A percentile compares a stretch with the other conserved stretches of the same genome.
Evolutionary conservation across 2,113 vertebrate species (phyloP).

Genomic region (Prunella himalayana): DNA sequence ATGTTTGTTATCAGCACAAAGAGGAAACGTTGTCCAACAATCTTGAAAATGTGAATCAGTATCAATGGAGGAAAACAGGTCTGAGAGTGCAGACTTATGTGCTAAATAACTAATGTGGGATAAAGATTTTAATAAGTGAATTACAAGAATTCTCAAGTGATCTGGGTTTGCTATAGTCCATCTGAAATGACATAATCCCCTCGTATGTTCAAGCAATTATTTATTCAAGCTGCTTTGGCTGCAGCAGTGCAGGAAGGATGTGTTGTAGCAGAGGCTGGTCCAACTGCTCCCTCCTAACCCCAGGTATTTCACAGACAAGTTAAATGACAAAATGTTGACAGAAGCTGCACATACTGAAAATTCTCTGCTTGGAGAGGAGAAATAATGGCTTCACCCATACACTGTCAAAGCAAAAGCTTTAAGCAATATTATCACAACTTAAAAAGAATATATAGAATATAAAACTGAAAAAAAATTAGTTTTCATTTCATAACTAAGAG

Average conservation of each 20-base stretch:
- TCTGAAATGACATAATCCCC: neutral
- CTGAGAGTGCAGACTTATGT: neutral
- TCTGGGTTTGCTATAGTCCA: neutral
- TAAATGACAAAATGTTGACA: neutral
- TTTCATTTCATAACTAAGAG: neutral
- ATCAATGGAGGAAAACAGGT: neutral
- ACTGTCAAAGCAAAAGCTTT: neutral
- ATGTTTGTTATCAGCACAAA: neutral
- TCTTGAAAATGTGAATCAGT: neutral
- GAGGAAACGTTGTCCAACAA: neutral
- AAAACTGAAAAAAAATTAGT: neutral
- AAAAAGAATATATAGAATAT: neutral
- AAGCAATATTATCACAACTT: neutral
- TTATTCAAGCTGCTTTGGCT: neutral
- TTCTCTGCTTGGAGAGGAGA: neutral
- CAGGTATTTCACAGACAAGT: neutral
- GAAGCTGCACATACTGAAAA: neutral
- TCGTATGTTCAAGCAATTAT: rapidly evolving
- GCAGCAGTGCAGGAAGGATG: neutral
- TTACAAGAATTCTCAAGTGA: neutral
- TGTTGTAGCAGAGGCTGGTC: neutral
- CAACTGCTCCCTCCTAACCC: neutral
- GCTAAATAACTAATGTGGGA: neutral
- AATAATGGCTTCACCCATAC: neutral
- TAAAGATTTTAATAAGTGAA: neutral